A percentile compares a stretch with the other conserved stretches of the same genome.
These are phyloP conservation scores for Hemicentrotus pulcherrimus DNA, from an alignment of 35 echinoderm and acorn worm species.

Conservation along the genomic window DNA sequence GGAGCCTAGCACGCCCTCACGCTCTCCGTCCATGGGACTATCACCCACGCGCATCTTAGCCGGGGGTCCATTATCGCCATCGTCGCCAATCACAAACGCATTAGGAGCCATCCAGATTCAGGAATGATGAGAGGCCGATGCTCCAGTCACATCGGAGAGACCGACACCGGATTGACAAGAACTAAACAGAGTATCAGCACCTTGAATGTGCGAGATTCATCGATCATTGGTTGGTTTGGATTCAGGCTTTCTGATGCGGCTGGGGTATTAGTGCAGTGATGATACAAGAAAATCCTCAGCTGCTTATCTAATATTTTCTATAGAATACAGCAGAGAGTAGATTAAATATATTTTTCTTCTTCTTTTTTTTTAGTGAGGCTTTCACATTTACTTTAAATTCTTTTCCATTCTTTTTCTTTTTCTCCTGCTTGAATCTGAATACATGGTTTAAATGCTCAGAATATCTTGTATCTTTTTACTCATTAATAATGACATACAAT, in stretches of 20 bases:
- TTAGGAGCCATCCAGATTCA: slow-evolving; percentile 11
- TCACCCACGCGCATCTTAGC: slow-evolving; percentile 15
- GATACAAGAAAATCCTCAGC: not conserved
- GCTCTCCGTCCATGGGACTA: slow-evolving; percentile 58
- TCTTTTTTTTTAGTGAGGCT: not conserved
- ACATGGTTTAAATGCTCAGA: not conserved
- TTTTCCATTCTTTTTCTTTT: not conserved
- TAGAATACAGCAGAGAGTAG: not conserved
- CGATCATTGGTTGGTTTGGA: not conserved
- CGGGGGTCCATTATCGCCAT: not conserved
- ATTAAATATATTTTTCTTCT: not conserved
- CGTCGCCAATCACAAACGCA: slow-evolving; percentile 23
- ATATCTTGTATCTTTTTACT: not conserved
- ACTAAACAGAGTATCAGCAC: not conserved
- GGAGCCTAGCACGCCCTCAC: slow-evolving; percentile 66
- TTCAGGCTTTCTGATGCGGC: not conserved
- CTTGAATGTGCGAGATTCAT: not conserved
- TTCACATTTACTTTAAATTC: not conserved
- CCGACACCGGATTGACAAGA: not conserved
- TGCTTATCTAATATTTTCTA: not conserved
- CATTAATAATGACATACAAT: not conserved
- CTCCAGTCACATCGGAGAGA: not conserved
- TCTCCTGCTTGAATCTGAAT: not conserved
- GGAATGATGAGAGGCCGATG: slow-evolving; percentile 18
- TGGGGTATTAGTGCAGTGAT: not conserved